Conservation (phyloP, 1,140 invertebrate species). For the Stratiolaelaps scimitus region DNA sequence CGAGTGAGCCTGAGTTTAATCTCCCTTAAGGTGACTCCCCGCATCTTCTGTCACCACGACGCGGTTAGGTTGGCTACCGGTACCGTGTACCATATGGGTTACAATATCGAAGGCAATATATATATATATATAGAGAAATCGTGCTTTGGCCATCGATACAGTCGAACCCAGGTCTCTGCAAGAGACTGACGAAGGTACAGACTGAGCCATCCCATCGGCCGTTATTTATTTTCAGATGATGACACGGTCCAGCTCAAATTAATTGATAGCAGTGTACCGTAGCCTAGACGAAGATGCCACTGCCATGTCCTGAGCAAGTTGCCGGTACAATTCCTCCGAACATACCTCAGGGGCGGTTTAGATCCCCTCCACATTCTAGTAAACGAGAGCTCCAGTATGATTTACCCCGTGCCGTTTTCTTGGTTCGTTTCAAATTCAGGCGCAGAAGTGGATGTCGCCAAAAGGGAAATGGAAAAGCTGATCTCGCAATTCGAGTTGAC, state of each 20-base stretch:
- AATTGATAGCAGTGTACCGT: background rate
- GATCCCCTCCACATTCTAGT: slow-evolving; percentile 1
- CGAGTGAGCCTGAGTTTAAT: too few relatives aligned
- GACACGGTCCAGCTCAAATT: too few relatives aligned
- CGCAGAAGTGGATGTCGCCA: slow-evolving; percentile 6
- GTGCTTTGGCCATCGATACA: background rate
- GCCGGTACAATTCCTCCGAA: background rate
- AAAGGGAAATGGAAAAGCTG: slow-evolving; percentile 41
- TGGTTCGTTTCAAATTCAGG: too few relatives aligned
- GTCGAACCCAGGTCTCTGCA: background rate
- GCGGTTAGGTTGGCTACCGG: too few relatives aligned
- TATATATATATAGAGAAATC: background rate
- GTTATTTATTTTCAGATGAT: too few relatives aligned
- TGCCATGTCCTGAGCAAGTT: background rate
- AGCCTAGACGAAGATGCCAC: background rate
- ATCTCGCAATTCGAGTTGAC: slow-evolving; percentile 45
- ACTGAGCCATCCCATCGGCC: background rate
- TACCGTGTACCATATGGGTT: too few relatives aligned
- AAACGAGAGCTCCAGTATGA: too few relatives aligned
- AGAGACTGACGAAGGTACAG: background rate
- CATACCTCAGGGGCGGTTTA: too few relatives aligned
- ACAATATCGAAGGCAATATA: too few relatives aligned
- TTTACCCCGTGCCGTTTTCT: too few relatives aligned
- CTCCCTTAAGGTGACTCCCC: too few relatives aligned
- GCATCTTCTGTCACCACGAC: too few relatives aligned